These are phyloP conservation scores for Aleiodes alternator DNA, from an alignment of 2,888 invertebrate species.

Conservation along the genomic window DNA sequence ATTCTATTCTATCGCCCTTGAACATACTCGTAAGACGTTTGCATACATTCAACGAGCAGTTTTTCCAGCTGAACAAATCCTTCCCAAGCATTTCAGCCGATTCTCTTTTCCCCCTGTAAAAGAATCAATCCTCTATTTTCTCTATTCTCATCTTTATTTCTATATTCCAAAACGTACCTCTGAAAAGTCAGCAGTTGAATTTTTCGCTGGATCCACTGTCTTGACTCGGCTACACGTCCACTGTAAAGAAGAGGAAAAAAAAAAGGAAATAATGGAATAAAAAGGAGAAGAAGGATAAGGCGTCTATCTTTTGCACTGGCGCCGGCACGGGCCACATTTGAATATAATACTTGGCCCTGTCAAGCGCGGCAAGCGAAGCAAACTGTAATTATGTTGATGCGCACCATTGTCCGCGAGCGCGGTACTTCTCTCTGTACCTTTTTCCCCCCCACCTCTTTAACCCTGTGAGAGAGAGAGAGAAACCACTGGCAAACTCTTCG, in stretches of 20 bases:
- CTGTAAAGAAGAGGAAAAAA: not conserved
- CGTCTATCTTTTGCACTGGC: slow-evolving; percentile 54
- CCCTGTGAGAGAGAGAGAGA: slow-evolving; percentile 50
- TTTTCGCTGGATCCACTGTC: not conserved
- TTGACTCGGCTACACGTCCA: not conserved
- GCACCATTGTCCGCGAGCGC: slow-evolving; percentile 69
- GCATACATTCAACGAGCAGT: slow-evolving; percentile 74
- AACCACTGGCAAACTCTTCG: slow-evolving; percentile 21
- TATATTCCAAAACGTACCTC: no score
- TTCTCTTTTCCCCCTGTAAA: slow-evolving; percentile 49
- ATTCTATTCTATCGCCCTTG: no score
- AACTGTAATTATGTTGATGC: slow-evolving; percentile 75
- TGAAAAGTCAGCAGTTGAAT: slow-evolving; percentile 7
- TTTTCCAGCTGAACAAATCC: slow-evolving; percentile 74
- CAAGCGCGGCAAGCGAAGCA: slow-evolving; percentile 65
- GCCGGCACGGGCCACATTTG: slow-evolving; percentile 68
- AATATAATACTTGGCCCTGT: slow-evolving; percentile 71
- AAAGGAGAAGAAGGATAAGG: slow-evolving; percentile 40
- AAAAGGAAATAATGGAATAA: not conserved
- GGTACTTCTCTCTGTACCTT: slow-evolving; percentile 58
- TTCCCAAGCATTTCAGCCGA: slow-evolving; percentile 43
- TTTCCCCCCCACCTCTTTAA: slow-evolving; percentile 54
- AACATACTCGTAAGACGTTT: slow-evolving; percentile 66
- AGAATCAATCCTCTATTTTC: slow-evolving; percentile 55
- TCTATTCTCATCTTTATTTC: no score